phyloP scores from a whole-genome alignment of 2,797 vertebrate species.

The Siniperca scherzeri region DNA sequence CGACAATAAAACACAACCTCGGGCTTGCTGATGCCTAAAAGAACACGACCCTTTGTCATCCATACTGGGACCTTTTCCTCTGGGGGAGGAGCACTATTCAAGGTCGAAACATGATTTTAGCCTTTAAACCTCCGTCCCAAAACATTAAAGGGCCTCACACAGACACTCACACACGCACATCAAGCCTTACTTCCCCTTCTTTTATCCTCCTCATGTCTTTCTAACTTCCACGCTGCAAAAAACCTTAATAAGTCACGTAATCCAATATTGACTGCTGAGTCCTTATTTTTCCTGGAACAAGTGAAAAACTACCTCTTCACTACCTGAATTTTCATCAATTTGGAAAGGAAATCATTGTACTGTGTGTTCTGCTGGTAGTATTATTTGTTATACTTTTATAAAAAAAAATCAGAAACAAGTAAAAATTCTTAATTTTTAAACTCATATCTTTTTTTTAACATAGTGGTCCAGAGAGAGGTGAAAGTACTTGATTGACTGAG shows the following conservation, averaged over 20 bases:
- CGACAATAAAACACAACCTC: slow-evolving; percentile 74
- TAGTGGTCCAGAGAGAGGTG: neutral
- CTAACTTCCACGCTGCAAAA: neutral
- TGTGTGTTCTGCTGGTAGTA: neutral
- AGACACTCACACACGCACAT: slow-evolving; percentile 48
- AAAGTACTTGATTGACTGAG: slow-evolving; percentile 17
- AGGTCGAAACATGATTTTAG: slow-evolving; percentile 65
- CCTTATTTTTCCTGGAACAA: slow-evolving; percentile 10
- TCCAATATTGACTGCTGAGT: neutral
- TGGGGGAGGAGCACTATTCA: slow-evolving; percentile 53
- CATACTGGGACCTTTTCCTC: slow-evolving; percentile 57
- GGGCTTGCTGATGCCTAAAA: slow-evolving; percentile 61
- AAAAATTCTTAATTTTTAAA: neutral
- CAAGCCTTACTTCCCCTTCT: slow-evolving; percentile 50
- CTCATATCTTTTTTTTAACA: neutral
- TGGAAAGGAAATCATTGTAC: neutral
- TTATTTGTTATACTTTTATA: neutral
- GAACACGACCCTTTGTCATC: slow-evolving; percentile 75
- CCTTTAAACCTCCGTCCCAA: slow-evolving; percentile 53
- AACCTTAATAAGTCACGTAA: neutral
- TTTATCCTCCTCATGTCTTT: slow-evolving; percentile 46
- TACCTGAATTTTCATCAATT: neutral
- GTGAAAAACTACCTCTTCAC: slow-evolving; percentile 2
- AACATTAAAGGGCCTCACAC: slow-evolving; percentile 67
- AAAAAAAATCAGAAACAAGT: too few species aligned